Conservation (phyloP, 2,797 vertebrate species). For the Falco novaeseelandiae region DNA sequence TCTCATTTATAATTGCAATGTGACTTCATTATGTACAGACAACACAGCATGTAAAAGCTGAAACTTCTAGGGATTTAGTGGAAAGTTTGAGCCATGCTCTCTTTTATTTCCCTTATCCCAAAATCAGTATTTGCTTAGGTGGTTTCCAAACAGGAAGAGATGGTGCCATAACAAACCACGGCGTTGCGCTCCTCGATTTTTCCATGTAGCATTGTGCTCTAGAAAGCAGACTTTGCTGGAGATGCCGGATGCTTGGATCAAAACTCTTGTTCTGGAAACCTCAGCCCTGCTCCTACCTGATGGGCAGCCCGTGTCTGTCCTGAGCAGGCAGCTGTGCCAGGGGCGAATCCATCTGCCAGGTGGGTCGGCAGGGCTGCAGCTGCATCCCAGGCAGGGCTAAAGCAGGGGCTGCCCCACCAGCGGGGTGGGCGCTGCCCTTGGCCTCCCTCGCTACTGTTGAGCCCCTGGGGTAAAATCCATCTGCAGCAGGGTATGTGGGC, state of each 20-base stretch:
- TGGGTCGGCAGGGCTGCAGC: background rate
- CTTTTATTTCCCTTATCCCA: conserved; percentile 11
- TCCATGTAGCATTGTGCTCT: background rate
- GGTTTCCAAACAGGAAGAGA: background rate
- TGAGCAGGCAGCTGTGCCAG: background rate
- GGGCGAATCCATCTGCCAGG: background rate
- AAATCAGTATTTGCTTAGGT: background rate
- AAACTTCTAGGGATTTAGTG: conserved; percentile 47
- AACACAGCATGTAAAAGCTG: conserved; percentile 2
- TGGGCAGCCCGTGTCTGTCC: fast-evolving
- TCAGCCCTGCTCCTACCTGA: background rate
- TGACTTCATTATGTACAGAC: conserved; percentile 61
- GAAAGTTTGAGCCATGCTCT: background rate
- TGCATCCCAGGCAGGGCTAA: background rate
- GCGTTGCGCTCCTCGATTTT: background rate
- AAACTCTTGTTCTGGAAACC: background rate
- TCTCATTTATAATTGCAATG: conserved; percentile 51
- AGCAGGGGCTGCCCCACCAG: background rate
- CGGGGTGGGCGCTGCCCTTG: background rate
- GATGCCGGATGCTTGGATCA: background rate
- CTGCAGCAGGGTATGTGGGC: background rate
- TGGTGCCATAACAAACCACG: background rate
- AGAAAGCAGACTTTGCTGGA: background rate
- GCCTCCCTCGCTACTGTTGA: background rate
- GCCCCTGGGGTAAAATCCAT: background rate